Percentiles rank a stretch among this genome's conserved stretches.
Evolutionary conservation across 2,888 invertebrate genomes (phyloP).

Genomic region (Oligia latruncula): DNA sequence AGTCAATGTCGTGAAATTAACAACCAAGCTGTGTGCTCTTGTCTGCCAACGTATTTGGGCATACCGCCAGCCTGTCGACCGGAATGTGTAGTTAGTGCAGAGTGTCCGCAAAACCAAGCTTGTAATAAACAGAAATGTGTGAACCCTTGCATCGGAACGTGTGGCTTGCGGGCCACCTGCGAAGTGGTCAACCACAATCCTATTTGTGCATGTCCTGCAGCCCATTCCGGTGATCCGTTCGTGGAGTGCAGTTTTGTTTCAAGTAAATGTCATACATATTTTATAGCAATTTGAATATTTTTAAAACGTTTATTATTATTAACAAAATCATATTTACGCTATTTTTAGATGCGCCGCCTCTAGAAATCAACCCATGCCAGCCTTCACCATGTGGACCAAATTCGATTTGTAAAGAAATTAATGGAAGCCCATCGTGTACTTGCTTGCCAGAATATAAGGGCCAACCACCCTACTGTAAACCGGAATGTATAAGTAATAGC

Average conservation of each 20-base stretch:
- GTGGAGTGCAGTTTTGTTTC: constrained; percentile 84
- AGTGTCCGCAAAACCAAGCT: constrained; percentile 92
- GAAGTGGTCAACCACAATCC: constrained; percentile 94
- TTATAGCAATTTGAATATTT: not conserved
- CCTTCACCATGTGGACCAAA: constrained; percentile 95
- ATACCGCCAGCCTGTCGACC: constrained; percentile 93
- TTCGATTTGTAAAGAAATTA: constrained; percentile 92
- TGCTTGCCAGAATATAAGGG: constrained; percentile 93
- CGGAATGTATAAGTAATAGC: constrained; percentile 94
- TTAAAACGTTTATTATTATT: no score
- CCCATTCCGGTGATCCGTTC: constrained; percentile 92
- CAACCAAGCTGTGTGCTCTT: constrained; percentile 93
- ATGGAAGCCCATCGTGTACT: constrained; percentile 93
- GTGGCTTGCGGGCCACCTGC: constrained; percentile 91
- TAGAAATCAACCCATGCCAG: constrained; percentile 91
- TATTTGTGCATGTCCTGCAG: constrained; percentile 92
- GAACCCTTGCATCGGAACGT: constrained; percentile 93
- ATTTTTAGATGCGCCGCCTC: constrained; percentile 75
- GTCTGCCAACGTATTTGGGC: constrained; percentile 92
- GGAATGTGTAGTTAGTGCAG: constrained; percentile 93
- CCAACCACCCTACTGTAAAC: constrained; percentile 94
- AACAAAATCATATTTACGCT: not conserved
- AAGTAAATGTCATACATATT: constrained; percentile 74
- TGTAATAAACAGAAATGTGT: constrained; percentile 93
- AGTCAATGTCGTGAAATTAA: constrained; percentile 91